Conservation (phyloP, 1,140 invertebrate genomes). For the Phocides pigmalion region DNA sequence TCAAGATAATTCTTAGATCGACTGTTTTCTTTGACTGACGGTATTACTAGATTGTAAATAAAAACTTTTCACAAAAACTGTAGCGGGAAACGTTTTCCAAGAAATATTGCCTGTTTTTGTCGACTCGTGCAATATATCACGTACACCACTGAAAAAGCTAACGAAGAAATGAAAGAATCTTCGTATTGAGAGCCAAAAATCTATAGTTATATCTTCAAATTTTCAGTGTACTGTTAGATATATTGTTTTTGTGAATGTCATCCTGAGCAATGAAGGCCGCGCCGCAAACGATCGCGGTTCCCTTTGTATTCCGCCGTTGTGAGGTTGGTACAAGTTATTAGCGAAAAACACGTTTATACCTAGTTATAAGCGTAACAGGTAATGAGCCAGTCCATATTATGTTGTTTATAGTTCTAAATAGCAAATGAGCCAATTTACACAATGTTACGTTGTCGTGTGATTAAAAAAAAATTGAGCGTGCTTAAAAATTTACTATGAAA, state of each 20-base stretch:
- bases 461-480: no score
- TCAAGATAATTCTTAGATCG: no score
- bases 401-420: no score
- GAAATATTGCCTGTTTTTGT: not conserved
- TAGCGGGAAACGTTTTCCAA: not conserved
- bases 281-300: slow-evolving; percentile 74
- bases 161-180: not conserved
- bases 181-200: no score
- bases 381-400: not conserved
- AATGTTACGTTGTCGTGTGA: no score
- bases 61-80: slow-evolving; percentile 5
- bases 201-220: slow-evolving; percentile 44
- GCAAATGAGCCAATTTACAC: no score
- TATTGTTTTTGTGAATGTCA: slow-evolving; percentile 82
- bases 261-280: slow-evolving; percentile 71
- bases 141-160: slow-evolving; percentile 1
- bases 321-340: slow-evolving; percentile 35
- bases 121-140: not conserved
- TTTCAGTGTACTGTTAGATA: slow-evolving; percentile 49
- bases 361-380: no score
- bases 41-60: no score
- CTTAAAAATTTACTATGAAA: no score
- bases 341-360: not conserved
- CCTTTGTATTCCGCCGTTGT: slow-evolving; percentile 67
- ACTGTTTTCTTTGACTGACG: no score